These are phyloP conservation scores for Meteorus cinctellus DNA, from an alignment of 2,888 invertebrate species.

Conservation along the genomic window DNA sequence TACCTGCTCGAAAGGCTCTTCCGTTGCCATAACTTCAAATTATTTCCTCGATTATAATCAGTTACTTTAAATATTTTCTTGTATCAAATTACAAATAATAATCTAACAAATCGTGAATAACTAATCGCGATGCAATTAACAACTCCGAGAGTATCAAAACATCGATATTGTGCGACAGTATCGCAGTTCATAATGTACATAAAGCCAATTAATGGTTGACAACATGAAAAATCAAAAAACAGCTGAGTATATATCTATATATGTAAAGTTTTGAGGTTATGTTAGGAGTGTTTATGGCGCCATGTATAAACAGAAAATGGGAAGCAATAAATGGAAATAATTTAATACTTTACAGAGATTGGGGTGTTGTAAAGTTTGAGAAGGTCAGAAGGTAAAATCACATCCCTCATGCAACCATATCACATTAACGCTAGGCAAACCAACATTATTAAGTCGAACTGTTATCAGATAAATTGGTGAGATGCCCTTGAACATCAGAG, in stretches of 20 bases:
- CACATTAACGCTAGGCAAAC: neutral
- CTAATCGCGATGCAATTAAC: conserved; percentile 17
- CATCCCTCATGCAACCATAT: neutral
- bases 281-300: neutral
- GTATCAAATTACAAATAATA: neutral
- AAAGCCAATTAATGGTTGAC: neutral
- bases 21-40: conserved; percentile 57
- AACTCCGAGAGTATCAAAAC: conserved; percentile 12
- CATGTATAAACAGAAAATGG: neutral
- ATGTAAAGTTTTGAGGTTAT: neutral
- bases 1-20: conserved; percentile 65
- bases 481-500: conserved; percentile 38
- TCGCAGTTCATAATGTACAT: neutral
- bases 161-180: neutral
- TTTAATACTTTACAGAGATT: neutral
- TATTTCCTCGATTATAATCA: neutral
- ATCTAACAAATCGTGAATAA: neutral
- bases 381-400: conserved; percentile 28
- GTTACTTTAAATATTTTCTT: neutral
- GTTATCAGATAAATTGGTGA: conserved; percentile 33
- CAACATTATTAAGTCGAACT: conserved; percentile 26
- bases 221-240: neutral
- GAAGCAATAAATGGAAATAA: neutral
- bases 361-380: conserved; percentile 8
- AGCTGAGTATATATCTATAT: neutral